Conservation (phyloP, 2,113 vertebrate species). For the Lamprologus speciosus region DNA sequence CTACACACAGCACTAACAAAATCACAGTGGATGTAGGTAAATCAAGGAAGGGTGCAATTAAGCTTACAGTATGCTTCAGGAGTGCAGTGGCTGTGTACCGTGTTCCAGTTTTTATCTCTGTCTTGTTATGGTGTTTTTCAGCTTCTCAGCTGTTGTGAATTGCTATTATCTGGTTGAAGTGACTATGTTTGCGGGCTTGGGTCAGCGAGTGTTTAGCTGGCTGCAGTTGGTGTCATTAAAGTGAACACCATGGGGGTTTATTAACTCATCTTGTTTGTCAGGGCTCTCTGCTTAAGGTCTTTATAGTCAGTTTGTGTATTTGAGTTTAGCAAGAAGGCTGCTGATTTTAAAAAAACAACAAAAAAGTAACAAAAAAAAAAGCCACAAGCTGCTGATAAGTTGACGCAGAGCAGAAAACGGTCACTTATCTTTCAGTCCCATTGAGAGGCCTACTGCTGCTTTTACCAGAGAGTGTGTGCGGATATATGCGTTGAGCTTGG, state of each 20-base stretch:
- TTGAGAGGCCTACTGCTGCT: background rate
- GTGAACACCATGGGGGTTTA: conserved; percentile 27
- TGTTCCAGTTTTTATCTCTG: background rate
- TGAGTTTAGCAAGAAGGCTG: background rate
- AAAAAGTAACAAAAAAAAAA: background rate
- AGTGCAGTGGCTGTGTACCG: background rate
- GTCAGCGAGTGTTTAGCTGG: conserved; percentile 1
- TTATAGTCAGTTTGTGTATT: conserved; percentile 1
- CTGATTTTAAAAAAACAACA: background rate
- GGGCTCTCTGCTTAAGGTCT: background rate
- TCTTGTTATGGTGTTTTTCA: background rate
- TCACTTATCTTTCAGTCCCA: conserved; percentile 14
- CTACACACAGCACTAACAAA: background rate
- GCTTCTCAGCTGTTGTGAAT: background rate
- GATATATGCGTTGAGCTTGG: background rate
- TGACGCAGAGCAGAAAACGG: conserved; percentile 1
- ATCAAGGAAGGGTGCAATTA: background rate
- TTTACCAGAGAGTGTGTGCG: background rate
- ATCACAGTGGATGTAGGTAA: background rate
- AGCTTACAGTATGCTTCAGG: background rate
- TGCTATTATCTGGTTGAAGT: background rate
- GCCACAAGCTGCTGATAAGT: conserved; percentile 10
- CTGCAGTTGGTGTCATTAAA: conserved; percentile 15
- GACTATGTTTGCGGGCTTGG: background rate
- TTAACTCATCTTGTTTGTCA: conserved; percentile 37